Evolutionary conservation across 2,888 invertebrate genomes (phyloP).

Genomic region (Lingula anatina): DNA sequence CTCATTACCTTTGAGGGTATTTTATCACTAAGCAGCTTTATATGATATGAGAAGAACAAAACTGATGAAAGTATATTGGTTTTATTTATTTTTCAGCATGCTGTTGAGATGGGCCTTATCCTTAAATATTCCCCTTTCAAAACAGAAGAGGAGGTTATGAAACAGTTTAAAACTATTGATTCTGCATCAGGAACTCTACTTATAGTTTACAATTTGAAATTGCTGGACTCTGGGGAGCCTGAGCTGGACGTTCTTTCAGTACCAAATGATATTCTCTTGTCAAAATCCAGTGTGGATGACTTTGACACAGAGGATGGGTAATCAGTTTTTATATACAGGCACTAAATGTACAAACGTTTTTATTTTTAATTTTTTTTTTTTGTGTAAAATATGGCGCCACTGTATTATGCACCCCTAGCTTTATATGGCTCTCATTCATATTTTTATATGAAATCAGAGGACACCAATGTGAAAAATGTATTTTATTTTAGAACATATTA

Average conservation of each 20-base stretch:
- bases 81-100: slow-evolving; percentile 34
- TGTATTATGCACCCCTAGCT: too few species aligned
- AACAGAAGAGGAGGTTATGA: slow-evolving; percentile 45
- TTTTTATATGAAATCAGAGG: too few species aligned
- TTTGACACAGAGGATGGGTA: slow-evolving; percentile 50
- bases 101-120: slow-evolving; percentile 52
- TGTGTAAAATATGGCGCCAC: too few species aligned
- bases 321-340: slow-evolving; percentile 3
- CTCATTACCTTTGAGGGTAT: too few species aligned
- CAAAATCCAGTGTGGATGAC: too few species aligned
- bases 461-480: too few species aligned
- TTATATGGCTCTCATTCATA: too few species aligned
- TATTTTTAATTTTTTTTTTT: background rate
- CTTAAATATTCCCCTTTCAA: slow-evolving; percentile 53
- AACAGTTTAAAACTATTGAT: slow-evolving; percentile 51
- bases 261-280: slow-evolving; percentile 47
- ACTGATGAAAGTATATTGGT: too few species aligned
- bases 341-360: background rate
- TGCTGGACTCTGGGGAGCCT: slow-evolving; percentile 48
- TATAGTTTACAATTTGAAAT: slow-evolving; percentile 52
- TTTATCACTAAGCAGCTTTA: too few species aligned
- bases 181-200: slow-evolving; percentile 52
- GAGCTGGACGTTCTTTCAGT: slow-evolving; percentile 51
- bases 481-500: too few species aligned
- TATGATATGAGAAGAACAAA: too few species aligned